These are phyloP conservation scores for Dasypolia templi DNA, from an alignment of 2,888 invertebrate species.

Conservation along the genomic window DNA sequence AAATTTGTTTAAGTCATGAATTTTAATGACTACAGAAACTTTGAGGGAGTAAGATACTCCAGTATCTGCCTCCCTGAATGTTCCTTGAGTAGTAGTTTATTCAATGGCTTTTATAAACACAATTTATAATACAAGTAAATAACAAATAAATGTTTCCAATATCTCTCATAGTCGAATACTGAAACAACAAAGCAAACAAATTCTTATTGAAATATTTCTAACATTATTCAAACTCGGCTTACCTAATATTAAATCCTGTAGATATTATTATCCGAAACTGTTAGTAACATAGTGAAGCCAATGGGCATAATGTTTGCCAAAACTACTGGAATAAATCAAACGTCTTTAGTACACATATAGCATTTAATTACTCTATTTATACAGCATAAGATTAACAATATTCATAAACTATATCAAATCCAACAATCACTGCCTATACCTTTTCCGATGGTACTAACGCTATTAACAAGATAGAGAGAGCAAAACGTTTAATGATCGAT, in stretches of 20 bases:
- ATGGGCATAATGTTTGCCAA: conserved; percentile 69
- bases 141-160: neutral
- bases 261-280: conserved; percentile 74
- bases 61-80: neutral
- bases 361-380: conserved; percentile 90
- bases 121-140: neutral
- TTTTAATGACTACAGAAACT: neutral
- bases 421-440: conserved; percentile 90
- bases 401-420: conserved; percentile 91
- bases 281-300: conserved; percentile 78
- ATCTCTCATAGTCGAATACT: neutral
- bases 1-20: neutral
- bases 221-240: conserved; percentile 80
- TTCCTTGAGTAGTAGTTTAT: neutral
- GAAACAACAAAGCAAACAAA: conserved; percentile 24
- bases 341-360: conserved; percentile 88
- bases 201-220: conserved; percentile 79
- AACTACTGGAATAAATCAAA: conserved; percentile 88
- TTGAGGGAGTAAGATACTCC: neutral
- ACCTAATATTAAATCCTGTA: conserved; percentile 83
- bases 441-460: conserved; percentile 88
- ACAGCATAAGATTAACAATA: conserved; percentile 91
- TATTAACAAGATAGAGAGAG: conserved; percentile 88
- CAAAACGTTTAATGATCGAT: conserved; percentile 85
- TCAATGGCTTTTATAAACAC: neutral